Percentiles rank a stretch among this genome's conserved stretches.
Conservation (phyloP, 2,888 invertebrate genomes). For the Maniola hyperantus region DNA sequence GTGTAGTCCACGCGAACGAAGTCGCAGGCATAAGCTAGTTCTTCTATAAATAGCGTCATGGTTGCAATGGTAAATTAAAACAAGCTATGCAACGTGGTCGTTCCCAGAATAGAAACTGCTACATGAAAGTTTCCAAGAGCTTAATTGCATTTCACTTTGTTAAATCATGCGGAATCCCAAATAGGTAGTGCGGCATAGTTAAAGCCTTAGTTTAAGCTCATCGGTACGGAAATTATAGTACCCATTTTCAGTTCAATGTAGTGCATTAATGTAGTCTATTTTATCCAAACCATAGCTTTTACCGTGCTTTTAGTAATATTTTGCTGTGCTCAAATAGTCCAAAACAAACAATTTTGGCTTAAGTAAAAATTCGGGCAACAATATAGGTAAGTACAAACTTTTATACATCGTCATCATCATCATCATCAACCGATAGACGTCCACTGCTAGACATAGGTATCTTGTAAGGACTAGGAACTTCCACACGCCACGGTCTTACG, state of each 20-base stretch:
- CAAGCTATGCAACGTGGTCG: background rate
- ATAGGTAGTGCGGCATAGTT: slow-evolving; percentile 19
- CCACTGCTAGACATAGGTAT: too few relatives aligned
- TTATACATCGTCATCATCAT: too few relatives aligned
- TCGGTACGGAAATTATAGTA: slow-evolving; percentile 30
- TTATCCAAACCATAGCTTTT: slow-evolving; percentile 10
- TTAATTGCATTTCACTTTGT: slow-evolving; percentile 26
- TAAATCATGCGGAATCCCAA: slow-evolving; percentile 21
- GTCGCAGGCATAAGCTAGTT: background rate
- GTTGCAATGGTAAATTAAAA: background rate
- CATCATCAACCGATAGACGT: too few relatives aligned
- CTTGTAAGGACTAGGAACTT: too few relatives aligned
- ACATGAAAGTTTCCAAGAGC: slow-evolving; percentile 20
- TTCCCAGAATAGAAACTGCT: slow-evolving; percentile 5
- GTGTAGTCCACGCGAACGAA: too few relatives aligned
- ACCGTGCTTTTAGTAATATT: background rate
- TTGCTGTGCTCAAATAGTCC: background rate
- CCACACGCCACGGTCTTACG: too few relatives aligned
- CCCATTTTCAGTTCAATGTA: slow-evolving; percentile 30
- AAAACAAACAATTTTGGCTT: background rate
- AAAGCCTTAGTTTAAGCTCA: slow-evolving; percentile 17
- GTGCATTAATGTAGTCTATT: slow-evolving; percentile 23
- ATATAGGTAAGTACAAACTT: too few relatives aligned
- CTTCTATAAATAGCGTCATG: background rate
- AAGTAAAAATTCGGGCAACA: background rate